phyloP scores from a whole-genome alignment of 1,140 invertebrate genomes.

The Anthonomus grandis region DNA sequence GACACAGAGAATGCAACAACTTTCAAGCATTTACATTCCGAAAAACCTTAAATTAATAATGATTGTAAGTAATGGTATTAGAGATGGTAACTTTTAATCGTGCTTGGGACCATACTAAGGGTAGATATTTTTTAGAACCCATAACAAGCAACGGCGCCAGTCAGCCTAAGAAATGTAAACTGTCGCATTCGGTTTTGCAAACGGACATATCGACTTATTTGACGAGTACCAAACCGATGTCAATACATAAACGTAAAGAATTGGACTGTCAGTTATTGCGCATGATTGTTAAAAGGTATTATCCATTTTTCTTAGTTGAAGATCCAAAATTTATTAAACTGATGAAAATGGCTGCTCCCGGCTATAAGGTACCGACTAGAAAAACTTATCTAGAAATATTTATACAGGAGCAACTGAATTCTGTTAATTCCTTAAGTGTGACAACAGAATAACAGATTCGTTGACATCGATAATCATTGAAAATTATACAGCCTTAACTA shows the following conservation, averaged over 20 bases:
- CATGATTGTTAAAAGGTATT: conserved; percentile 13
- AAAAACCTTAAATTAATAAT: too few species aligned
- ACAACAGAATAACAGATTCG: conserved; percentile 6
- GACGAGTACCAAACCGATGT: conserved; percentile 4
- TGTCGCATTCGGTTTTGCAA: not conserved
- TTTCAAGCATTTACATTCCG: too few species aligned
- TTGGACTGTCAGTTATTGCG: conserved; percentile 8
- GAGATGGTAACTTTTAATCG: too few species aligned
- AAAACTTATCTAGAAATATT: conserved; percentile 1
- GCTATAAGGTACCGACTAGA: conserved; percentile 8
- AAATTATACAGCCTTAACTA: conserved; percentile 11
- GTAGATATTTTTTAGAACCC: too few species aligned
- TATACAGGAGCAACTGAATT: not conserved
- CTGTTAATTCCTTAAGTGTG: not conserved
- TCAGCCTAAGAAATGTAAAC: not conserved
- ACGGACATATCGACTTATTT: not conserved
- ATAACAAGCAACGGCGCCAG: not conserved
- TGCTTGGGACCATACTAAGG: too few species aligned
- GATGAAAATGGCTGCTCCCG: conserved; percentile 3
- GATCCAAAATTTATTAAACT: conserved; percentile 2
- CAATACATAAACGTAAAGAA: conserved; percentile 8
- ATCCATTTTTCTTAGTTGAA: conserved; percentile 12
- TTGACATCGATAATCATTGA: conserved; percentile 10
- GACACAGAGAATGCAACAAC: not conserved
- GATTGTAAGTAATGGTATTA: too few species aligned